These are phyloP conservation scores for Clarias macrocephalus DNA, from an alignment of 2,113 vertebrate species.

Conservation along the genomic window DNA sequence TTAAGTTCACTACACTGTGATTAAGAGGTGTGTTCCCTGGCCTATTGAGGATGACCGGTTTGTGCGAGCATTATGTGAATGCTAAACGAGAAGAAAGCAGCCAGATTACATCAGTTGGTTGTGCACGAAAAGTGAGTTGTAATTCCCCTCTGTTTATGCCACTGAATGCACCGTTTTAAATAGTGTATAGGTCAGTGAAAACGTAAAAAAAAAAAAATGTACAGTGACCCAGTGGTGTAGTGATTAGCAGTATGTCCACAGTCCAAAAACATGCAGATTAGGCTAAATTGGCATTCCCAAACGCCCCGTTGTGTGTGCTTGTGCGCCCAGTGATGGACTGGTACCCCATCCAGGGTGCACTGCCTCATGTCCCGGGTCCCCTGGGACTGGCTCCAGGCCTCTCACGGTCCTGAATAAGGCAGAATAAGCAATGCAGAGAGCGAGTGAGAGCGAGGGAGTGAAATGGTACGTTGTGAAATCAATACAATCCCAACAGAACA, in stretches of 20 bases:
- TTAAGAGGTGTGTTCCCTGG: background rate
- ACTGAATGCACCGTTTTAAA: background rate
- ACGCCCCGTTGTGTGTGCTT: background rate
- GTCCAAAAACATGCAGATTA: no score
- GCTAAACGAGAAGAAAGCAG: background rate
- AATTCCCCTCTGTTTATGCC: background rate
- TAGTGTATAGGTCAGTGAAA: background rate
- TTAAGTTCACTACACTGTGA: slow-evolving; percentile 14
- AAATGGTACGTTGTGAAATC: background rate
- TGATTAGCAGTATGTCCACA: no score
- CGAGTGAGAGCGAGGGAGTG: no score
- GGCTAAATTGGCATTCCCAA: no score
- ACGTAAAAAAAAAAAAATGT: background rate
- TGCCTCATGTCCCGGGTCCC: no score
- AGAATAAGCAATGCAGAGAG: no score
- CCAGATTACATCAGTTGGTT: background rate
- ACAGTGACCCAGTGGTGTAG: no score
- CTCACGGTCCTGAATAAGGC: no score
- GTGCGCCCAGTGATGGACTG: no score
- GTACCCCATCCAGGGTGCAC: no score
- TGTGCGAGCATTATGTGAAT: background rate
- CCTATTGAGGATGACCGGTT: slow-evolving; percentile 1
- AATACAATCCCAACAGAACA: background rate
- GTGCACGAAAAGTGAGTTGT: background rate
- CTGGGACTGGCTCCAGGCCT: no score